These are phyloP conservation scores for Cecropterus lyciades DNA, from an alignment of 1,140 invertebrate species.

Conservation along the genomic window DNA sequence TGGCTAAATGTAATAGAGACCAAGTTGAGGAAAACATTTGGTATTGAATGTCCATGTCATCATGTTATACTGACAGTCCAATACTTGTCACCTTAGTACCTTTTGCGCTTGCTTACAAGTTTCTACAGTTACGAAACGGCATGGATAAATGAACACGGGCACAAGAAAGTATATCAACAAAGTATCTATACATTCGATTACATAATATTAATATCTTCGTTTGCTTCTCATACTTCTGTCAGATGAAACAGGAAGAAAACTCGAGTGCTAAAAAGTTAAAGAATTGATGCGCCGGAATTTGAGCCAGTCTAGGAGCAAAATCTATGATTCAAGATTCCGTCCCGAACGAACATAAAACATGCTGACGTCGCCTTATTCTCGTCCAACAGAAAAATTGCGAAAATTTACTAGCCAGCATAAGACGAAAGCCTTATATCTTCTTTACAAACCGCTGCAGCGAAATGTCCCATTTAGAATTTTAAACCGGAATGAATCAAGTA, in stretches of 20 bases:
- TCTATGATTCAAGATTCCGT: constrained; percentile 3
- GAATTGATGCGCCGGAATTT: too few species aligned
- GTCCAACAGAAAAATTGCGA: constrained; percentile 14
- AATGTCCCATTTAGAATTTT: constrained; percentile 28
- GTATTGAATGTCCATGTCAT: constrained; percentile 9
- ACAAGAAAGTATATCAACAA: neutral
- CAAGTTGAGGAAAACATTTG: constrained; percentile 9
- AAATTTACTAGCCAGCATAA: constrained; percentile 21
- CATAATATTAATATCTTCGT: neutral
- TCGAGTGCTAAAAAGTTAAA: too few species aligned
- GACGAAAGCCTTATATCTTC: constrained; percentile 14
- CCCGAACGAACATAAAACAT: constrained; percentile 1
- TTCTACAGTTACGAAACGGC: constrained; percentile 5
- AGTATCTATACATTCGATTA: neutral
- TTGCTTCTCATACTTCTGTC: too few species aligned
- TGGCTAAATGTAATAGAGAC: neutral
- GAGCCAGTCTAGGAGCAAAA: neutral
- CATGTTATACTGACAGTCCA: too few species aligned
- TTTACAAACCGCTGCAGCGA: constrained; percentile 20
- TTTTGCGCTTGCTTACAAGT: constrained; percentile 26
- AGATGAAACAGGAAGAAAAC: too few species aligned
- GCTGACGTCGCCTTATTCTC: neutral
- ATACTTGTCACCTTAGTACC: constrained; percentile 22
- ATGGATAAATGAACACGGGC: neutral
- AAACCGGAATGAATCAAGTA: constrained; percentile 32